These are phyloP conservation scores for Camelus dromedarius DNA, from an alignment of 2,113 vertebrate genomes.

Conservation along the genomic window DNA sequence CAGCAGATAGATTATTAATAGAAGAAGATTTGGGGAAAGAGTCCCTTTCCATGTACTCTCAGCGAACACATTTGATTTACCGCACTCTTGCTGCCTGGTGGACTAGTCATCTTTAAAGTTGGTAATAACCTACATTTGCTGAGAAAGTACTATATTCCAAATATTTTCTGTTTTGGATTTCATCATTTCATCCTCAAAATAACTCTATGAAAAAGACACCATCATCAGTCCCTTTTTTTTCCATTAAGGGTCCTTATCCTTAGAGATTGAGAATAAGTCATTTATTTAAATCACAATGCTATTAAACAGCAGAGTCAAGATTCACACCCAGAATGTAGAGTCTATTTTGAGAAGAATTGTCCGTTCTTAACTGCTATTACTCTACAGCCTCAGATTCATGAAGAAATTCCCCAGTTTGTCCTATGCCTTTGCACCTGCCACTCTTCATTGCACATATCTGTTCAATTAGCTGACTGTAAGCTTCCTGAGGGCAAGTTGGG, in stretches of 20 bases:
- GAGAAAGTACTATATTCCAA: not conserved
- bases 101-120: not conserved
- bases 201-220: not conserved
- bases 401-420: not conserved
- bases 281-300: not conserved
- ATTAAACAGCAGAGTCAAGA: not conserved
- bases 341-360: constrained; percentile 24
- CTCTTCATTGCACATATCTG: not conserved
- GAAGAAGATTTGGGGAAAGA: not conserved
- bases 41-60: not conserved
- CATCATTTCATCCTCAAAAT: not conserved
- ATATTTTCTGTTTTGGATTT: not conserved
- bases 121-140: not conserved
- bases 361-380: not conserved
- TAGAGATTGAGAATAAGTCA: not conserved
- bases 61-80: not conserved
- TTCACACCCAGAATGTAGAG: not conserved
- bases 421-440: not conserved
- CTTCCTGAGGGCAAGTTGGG: not conserved
- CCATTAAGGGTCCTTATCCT: not conserved
- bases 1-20: not conserved
- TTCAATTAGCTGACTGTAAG: not conserved
- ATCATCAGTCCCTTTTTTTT: not conserved
- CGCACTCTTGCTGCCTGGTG: not conserved
- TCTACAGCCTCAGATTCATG: not conserved